Conservation (phyloP, 2,797 vertebrate genomes). For the Pseudopleuronectes americanus region DNA sequence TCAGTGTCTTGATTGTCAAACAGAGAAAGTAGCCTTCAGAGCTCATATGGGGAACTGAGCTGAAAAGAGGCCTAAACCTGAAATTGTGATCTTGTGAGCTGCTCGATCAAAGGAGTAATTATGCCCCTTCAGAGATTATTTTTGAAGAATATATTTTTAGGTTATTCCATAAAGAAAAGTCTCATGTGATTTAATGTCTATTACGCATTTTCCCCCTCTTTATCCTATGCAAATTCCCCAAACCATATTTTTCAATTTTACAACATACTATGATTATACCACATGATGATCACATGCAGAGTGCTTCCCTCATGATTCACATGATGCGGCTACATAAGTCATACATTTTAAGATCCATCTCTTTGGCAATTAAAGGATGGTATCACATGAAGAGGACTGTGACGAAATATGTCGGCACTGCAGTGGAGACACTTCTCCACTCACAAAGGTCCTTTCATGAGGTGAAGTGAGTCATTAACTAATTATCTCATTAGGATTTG, state of each 20-base stretch:
- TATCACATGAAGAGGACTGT: neutral
- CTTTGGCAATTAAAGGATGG: neutral
- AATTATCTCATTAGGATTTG: neutral
- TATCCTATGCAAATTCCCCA: no score
- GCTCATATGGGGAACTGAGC: conserved; percentile 17
- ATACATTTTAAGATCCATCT: neutral
- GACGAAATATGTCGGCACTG: no score
- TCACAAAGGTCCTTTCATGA: neutral
- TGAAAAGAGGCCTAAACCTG: conserved; percentile 26
- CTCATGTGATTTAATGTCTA: conserved; percentile 1
- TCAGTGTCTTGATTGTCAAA: conserved; percentile 66
- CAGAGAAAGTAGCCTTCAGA: conserved; percentile 37
- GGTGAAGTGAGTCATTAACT: conserved; percentile 10
- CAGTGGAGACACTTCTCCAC: neutral
- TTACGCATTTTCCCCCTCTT: neutral
- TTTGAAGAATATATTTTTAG: neutral
- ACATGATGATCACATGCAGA: conserved; percentile 32
- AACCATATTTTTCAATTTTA: no score
- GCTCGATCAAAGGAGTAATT: conserved; percentile 39
- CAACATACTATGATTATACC: neutral
- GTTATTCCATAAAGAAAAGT: conserved; percentile 10
- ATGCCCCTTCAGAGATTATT: neutral
- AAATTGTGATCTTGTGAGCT: conserved; percentile 41
- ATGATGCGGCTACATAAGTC: neutral
- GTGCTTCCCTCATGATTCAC: conserved; percentile 9